Percentiles rank a stretch among this genome's conserved stretches.
Conservation (phyloP, 2,113 vertebrate genomes). For the Mesembrinibis cayennensis region DNA sequence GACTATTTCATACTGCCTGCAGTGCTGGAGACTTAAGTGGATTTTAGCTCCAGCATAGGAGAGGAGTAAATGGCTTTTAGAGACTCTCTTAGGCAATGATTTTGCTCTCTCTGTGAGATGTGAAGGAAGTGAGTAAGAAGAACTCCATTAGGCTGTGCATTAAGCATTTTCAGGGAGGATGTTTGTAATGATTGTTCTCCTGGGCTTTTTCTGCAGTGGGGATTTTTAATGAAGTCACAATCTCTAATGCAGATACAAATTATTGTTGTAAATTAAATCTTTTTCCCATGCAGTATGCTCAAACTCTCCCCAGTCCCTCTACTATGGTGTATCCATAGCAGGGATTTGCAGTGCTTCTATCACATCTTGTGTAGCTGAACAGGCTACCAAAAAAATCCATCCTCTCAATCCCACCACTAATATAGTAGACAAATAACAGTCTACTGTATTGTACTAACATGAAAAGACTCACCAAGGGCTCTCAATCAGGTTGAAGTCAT, state of each 20-base stretch:
- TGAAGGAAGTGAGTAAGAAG: neutral
- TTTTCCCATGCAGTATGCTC: neutral
- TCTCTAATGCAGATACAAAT: neutral
- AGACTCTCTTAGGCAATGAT: neutral
- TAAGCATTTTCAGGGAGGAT: neutral
- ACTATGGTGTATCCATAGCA: neutral
- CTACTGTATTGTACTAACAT: neutral
- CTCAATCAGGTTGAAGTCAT: neutral
- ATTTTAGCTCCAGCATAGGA: neutral
- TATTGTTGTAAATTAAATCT: neutral
- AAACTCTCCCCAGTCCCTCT: neutral
- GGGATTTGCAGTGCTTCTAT: neutral
- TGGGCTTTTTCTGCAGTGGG: neutral
- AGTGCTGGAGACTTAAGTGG: neutral
- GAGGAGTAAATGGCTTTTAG: neutral
- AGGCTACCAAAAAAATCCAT: accelerated
- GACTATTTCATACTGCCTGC: neutral
- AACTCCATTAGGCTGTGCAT: neutral
- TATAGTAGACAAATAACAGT: neutral
- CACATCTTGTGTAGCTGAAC: neutral
- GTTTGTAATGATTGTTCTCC: neutral
- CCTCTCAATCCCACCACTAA: neutral
- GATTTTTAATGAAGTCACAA: neutral
- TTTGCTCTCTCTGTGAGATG: neutral
- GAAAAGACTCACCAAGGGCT: neutral